phyloP scores from a whole-genome alignment of 2,797 vertebrate genomes.

The Mormyrops boulengeri region DNA sequence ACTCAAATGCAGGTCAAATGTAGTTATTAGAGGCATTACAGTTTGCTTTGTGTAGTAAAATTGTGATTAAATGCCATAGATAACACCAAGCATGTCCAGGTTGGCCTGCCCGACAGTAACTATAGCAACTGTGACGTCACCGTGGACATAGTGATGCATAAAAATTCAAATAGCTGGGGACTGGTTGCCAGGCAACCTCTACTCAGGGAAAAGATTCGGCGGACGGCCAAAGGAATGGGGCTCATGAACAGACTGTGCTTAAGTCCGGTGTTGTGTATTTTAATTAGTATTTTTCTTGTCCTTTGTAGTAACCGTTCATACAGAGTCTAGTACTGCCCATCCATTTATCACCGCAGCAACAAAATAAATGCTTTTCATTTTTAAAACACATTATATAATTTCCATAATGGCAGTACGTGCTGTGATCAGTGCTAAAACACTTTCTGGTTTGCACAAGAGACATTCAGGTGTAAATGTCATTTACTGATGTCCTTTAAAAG shows the following conservation, averaged over 20 bases:
- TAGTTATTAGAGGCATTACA: background rate
- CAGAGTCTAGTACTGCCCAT: background rate
- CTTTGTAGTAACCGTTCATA: background rate
- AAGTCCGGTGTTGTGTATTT: background rate
- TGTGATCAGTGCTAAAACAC: background rate
- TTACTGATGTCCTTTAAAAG: background rate
- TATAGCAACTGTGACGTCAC: conserved; percentile 74
- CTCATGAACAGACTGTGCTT: conserved; percentile 53
- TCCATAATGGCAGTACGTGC: background rate
- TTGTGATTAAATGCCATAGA: conserved; percentile 30
- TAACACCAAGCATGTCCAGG: conserved; percentile 59
- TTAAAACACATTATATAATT: background rate
- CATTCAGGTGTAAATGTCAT: background rate
- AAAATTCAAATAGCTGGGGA: conserved; percentile 69
- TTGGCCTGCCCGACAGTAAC: conserved; percentile 75
- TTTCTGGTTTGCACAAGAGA: conserved; percentile 25
- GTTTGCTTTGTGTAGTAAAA: conserved; percentile 3
- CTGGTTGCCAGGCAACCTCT: conserved; percentile 76
- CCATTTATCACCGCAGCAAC: background rate
- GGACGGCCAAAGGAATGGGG: conserved; percentile 56
- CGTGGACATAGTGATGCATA: conserved; percentile 74
- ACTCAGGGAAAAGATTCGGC: conserved; percentile 68
- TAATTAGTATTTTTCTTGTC: conserved; percentile 16
- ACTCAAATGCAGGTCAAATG: background rate
- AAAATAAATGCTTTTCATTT: background rate